These are phyloP conservation scores for Corydoras sp. DNA, from an alignment of 2,113 vertebrate species.

Conservation along the genomic window DNA sequence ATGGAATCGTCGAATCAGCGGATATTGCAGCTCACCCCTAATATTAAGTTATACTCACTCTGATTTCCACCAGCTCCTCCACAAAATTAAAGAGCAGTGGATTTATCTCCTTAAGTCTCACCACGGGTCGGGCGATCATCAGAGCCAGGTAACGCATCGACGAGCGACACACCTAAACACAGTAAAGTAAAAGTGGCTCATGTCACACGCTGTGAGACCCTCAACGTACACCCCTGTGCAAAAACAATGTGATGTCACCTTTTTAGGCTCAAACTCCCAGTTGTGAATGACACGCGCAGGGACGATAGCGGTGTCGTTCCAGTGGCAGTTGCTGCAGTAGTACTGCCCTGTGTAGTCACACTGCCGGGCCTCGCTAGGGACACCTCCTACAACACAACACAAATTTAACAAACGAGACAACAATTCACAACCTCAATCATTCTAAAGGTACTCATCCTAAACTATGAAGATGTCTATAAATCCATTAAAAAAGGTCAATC, in stretches of 20 bases:
- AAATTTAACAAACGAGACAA: no score
- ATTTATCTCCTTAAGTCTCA: conserved; percentile 89
- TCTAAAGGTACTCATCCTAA: no score
- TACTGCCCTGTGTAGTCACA: conserved; percentile 97
- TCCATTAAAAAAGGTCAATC: no score
- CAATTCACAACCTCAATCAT: neutral
- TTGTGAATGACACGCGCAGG: conserved; percentile 94
- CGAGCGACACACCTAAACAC: conserved; percentile 83
- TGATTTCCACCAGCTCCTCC: conserved; percentile 94
- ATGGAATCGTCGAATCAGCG: no score
- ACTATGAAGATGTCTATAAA: no score
- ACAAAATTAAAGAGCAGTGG: conserved; percentile 96
- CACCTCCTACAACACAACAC: conserved; percentile 66
- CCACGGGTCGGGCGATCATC: conserved; percentile 87
- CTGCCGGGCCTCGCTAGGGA: conserved; percentile 87
- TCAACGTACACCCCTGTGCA: no score
- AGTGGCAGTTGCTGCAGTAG: conserved; percentile 95
- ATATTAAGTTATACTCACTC: conserved; percentile 71
- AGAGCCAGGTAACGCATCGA: conserved; percentile 89
- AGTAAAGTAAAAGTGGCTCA: neutral
- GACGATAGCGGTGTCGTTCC: conserved; percentile 87
- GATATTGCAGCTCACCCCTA: no score
- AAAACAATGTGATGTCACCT: conserved; percentile 62
- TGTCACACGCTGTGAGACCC: neutral
- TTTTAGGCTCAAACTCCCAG: conserved; percentile 93